Percentiles rank a stretch among this genome's conserved stretches.
Evolutionary conservation across 2,888 invertebrate genomes (phyloP).

Genomic region (Tortrix viridana): DNA sequence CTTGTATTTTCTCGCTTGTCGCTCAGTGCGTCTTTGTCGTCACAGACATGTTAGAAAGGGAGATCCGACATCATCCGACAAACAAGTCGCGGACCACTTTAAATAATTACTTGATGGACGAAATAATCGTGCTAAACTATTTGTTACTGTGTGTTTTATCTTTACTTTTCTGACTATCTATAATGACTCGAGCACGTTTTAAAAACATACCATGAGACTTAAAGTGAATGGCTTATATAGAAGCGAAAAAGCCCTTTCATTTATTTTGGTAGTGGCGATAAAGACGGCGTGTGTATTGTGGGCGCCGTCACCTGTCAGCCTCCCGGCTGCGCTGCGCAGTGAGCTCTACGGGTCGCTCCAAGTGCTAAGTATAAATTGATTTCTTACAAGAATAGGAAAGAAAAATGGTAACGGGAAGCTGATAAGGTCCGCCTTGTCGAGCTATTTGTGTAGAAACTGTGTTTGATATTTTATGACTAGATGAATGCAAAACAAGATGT

Average conservation of each 20-base stretch:
- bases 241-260: constrained; percentile 70
- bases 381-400: constrained; percentile 40
- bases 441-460: neutral
- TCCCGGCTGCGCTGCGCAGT: constrained; percentile 51
- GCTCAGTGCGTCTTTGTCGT: too few relatives aligned
- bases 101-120: too few relatives aligned
- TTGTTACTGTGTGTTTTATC: too few relatives aligned
- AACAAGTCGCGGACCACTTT: too few relatives aligned
- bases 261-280: constrained; percentile 75
- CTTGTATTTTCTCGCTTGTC: too few relatives aligned
- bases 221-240: constrained; percentile 59
- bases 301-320: constrained; percentile 72
- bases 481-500: neutral
- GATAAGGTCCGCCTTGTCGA: neutral
- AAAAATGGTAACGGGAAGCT: constrained; percentile 12
- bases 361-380: constrained; percentile 55
- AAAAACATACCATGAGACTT: constrained; percentile 51
- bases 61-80: too few relatives aligned
- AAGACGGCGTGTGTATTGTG: constrained; percentile 64
- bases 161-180: neutral
- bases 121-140: too few relatives aligned
- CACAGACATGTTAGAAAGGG: too few relatives aligned
- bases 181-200: constrained; percentile 34
- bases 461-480: neutral
- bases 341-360: constrained; percentile 48